A percentile compares a stretch with the other conserved stretches of the same genome.
Evolutionary conservation across 2,888 invertebrate genomes (phyloP).

Genomic region (Mermis nigrescens): DNA sequence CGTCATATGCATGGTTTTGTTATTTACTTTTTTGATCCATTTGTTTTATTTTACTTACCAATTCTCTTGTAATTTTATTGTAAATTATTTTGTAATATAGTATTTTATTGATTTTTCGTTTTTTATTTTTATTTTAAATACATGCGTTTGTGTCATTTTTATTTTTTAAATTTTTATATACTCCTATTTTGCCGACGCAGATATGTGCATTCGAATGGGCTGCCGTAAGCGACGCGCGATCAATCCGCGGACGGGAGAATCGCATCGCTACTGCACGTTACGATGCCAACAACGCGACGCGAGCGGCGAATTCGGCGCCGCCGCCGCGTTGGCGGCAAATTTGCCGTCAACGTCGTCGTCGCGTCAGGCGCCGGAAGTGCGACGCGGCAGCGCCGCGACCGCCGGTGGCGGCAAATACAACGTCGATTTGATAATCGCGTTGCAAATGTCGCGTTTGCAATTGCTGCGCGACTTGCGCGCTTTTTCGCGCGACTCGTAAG

Average conservation of each 20-base stretch:
- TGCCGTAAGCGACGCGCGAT: slow-evolving; percentile 37
- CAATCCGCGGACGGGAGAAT: slow-evolving; percentile 39
- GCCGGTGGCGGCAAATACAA: slow-evolving; percentile 37
- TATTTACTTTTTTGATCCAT: too few relatives aligned
- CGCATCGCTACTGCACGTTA: slow-evolving; percentile 43
- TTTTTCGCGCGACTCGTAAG: slow-evolving; percentile 3
- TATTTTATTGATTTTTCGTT: too few relatives aligned
- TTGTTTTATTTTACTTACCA: too few relatives aligned
- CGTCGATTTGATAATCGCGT: slow-evolving; percentile 46
- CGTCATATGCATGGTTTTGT: too few relatives aligned
- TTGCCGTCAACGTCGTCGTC: background rate
- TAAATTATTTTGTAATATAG: too few relatives aligned
- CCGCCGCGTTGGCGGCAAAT: background rate
- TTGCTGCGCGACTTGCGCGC: slow-evolving; percentile 43
- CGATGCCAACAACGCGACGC: slow-evolving; percentile 20
- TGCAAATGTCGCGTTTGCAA: slow-evolving; percentile 50
- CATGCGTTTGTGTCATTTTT: slow-evolving; percentile 2
- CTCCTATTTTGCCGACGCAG: too few relatives aligned
- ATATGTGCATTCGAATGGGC: slow-evolving; percentile 34
- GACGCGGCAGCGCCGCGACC: background rate
- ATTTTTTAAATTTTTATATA: too few relatives aligned
- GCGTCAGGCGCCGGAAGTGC: background rate
- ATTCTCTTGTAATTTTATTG: too few relatives aligned
- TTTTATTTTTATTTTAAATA: too few relatives aligned
- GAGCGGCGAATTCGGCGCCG: background rate